phyloP scores from a whole-genome alignment of 2,888 invertebrate species.

The Hymenopus coronatus region DNA sequence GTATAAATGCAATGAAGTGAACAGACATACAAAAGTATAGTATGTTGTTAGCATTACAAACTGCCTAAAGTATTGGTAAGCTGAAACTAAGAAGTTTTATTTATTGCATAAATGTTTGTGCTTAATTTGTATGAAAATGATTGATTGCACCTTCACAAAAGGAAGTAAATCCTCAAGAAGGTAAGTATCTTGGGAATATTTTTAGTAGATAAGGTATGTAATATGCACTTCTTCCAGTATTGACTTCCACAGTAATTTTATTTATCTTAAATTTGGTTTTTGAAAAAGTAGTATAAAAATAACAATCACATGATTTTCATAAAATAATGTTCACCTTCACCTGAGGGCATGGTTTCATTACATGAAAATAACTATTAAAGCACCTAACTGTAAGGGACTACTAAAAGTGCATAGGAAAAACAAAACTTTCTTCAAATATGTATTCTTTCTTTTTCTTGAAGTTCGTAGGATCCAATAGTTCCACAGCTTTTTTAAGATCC shows the following conservation, averaged over 20 bases:
- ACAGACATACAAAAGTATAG: neutral
- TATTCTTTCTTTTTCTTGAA: neutral
- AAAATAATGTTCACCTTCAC: neutral
- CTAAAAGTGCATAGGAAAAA: neutral
- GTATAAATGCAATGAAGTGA: neutral
- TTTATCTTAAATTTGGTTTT: neutral
- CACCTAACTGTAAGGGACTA: too few relatives aligned
- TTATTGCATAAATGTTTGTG: neutral
- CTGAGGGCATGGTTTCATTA: neutral
- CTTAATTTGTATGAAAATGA: neutral
- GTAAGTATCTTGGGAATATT: neutral
- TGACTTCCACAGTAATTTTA: neutral
- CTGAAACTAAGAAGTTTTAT: neutral
- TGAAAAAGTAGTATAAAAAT: neutral
- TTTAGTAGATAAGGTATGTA: neutral
- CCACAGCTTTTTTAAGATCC: neutral
- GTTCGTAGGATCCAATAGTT: neutral
- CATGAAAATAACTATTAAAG: neutral
- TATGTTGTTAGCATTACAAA: neutral
- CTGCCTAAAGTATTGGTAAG: neutral
- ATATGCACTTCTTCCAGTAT: neutral
- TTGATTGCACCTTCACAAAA: neutral
- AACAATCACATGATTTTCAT: neutral
- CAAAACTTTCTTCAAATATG: neutral
- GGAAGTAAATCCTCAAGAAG: neutral